Base-by-base conservation (phyloP, 2,113 vertebrate species). In the Apus apus region DNA sequence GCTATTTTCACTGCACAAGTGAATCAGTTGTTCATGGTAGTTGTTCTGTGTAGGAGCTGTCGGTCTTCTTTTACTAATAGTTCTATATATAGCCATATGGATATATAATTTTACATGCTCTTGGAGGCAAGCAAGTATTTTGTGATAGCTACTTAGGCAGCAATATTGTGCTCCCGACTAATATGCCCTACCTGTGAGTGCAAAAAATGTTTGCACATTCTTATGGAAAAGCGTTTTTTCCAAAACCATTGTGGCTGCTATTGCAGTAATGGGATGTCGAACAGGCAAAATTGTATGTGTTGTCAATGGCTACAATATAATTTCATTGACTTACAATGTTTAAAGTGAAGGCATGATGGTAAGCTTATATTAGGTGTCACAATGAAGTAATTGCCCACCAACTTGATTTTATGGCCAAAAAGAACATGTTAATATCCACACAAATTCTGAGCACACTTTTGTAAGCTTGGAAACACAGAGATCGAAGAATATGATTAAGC, bases 281-380 rank as follows among this genome's bases (percentile, higher is more conserved):
- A 96, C 92, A 95, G 96, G 97, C 87, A 97, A 98, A 98, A 97
- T 85, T 96, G 95, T 93, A 96, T 73, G 79, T 97, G 96, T 96
- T 96, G 96, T 97, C 96, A 97, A 76, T 97, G 93, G 65, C 96
- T 96, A 92, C 95, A 93, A 96, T 97, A 96, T 96, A 97, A 98
- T 98, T 98, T 97, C 92, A 97, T 98, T 98, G 97, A 97, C 93
- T 97, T 97, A 66, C 46, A 93, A 61, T 92, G 83, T 88, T 97
- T 95, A 94, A 97, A 97, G 64, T 96, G 96, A 98, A 97, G 91
- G 80, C 94, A 91, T 96, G 93, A 96, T 96, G 95, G 96, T 94
- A 95, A 95, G 94, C 75, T 97, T 97, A 85, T 86, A 40, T 76
- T 97, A 97, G 78, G 81, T 97, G 89, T 97, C 95, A 94, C 71